Evolutionary conservation across 2,888 invertebrate species (phyloP).

Genomic region (Volucella bombylans): DNA sequence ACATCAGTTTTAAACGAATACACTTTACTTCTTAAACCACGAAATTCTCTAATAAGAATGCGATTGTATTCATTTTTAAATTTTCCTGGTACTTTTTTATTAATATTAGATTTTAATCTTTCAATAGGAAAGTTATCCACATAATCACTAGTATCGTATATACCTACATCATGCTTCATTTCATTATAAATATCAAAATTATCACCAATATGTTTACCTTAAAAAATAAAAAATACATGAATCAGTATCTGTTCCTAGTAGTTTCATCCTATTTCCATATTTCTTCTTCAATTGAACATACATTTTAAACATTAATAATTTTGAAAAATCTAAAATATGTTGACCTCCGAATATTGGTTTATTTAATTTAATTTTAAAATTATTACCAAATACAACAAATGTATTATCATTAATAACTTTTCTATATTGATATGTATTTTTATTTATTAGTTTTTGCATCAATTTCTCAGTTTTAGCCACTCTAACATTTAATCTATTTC

Average conservation of each 20-base stretch:
- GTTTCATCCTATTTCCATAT: background rate
- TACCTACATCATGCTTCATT: background rate
- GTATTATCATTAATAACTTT: too few species aligned
- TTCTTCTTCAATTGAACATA: conserved; percentile 39
- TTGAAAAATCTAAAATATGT: conserved; percentile 65
- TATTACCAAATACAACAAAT: conserved; percentile 67
- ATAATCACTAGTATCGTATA: conserved; percentile 7
- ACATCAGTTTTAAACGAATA: background rate
- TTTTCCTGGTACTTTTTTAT: conserved; percentile 2
- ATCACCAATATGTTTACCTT: background rate
- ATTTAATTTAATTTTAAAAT: conserved; percentile 47
- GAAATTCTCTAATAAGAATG: background rate
- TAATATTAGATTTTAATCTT: background rate
- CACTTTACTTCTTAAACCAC: background rate
- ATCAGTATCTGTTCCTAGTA: conserved; percentile 7
- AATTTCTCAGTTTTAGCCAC: conserved; percentile 51
- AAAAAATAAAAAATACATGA: background rate
- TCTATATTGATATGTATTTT: conserved; percentile 31
- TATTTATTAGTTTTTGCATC: background rate
- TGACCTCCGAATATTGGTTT: conserved; percentile 72
- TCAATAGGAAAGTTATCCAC: background rate
- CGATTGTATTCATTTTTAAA: conserved; percentile 11
- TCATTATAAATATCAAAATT: background rate
- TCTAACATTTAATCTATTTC: conserved; percentile 60
- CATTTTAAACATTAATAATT: conserved; percentile 65